Base-by-base conservation (phyloP, 30 jellyfish, hydroid and myxozoan species). In the Clytia hemisphaerica region DNA sequence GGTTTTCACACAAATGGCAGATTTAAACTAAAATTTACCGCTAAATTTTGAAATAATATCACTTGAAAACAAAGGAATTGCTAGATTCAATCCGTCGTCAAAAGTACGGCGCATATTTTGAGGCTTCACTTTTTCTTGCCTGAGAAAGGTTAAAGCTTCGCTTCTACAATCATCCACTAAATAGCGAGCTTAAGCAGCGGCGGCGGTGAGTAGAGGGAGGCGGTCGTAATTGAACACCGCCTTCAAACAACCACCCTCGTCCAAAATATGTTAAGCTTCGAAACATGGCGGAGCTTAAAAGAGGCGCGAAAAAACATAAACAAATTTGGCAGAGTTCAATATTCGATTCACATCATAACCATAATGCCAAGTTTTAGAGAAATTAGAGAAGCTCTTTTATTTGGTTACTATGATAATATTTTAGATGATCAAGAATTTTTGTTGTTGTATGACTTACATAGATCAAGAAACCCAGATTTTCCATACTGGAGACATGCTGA, bases 401-500 rank as follows among this genome's bases (percentile, higher is more conserved):
- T 50, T 50, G 65, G 66, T 51, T 51, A 51, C 66, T 51, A 51
- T 51, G 66, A 51, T 51, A 51, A 51, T 31, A 1, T 51, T 0
- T 0, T 0, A 0, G 66, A 51, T 0, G n/a, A n/a, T n/a, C n/a
- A 51, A 51, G 66, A 51, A 51, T 51, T 51, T 51, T 51, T 51
- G 66, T 51, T 51, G 66, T 51, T 51, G 28, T 51, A 51, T 51
- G 66, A 51, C 66, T 51, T 51, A 51, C n/a, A 0, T 51, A 51
- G 66, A 51, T 51, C 66, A 31, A 35, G 50, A 58, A 49, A 22
- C 47, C 84, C 79, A 73, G 80, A 42, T 2, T 76, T 76, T 50
- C 90, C 38, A 21, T 76, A 62, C 64, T 76, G 82, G 90, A 21
- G 45, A 25, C 64, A 76, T 38, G 64, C 74, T 7, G 73, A 75